Base-by-base conservation (phyloP, 1,140 invertebrate species). In the Daktulosphaira vitifoliae region DNA sequence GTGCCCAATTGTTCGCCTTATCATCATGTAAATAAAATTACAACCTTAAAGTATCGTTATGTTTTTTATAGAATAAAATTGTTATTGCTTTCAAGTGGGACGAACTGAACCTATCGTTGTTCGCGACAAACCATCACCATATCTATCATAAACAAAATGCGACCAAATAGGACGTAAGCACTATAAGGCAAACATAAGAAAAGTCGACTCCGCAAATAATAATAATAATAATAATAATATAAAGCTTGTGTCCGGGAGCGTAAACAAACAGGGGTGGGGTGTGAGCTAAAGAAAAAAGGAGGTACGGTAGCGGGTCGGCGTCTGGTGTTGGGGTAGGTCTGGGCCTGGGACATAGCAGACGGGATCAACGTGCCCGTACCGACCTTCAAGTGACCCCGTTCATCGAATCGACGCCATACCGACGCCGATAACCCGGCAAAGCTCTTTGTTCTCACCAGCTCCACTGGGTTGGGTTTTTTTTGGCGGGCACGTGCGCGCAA, bases 341-440 rank as follows among this genome's bases (percentile, higher is more conserved):
- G 39, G 56, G 13, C 26, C 42, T 25, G 42, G 56, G 56, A 16
- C 29, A 11, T 33, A 62, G 9, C 56, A 48, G 25, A 56, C 53
- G 53, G 53, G 53, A 59, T 59, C 54, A 48, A 62, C 56, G 42
- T 25, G 56, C 56, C 25, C 56, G 15, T 62, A 15, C 42, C 56
- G 56, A 62, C 56, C 56, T 62, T 62, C 56, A 9, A n/a, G 42
- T 33, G 56, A 62, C 56, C 56, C 46, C 53, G 22, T 59, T 44
- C 53, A 4, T 22, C n/a, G 42, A 48, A 62, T 22, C 42, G 56
- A 62, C 56, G 54, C 54, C 54, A 16, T 42, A 56, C 38, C n/a
- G 56, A 48, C 56, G 54, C 42, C 42, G 42, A 33, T 25, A 48
- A 38, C 56, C 56, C 42, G 39, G 56, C 39, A 62, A 62, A 15